Conservation (phyloP, 2,797 vertebrate species). For the Enteromius argenteus region DNA sequence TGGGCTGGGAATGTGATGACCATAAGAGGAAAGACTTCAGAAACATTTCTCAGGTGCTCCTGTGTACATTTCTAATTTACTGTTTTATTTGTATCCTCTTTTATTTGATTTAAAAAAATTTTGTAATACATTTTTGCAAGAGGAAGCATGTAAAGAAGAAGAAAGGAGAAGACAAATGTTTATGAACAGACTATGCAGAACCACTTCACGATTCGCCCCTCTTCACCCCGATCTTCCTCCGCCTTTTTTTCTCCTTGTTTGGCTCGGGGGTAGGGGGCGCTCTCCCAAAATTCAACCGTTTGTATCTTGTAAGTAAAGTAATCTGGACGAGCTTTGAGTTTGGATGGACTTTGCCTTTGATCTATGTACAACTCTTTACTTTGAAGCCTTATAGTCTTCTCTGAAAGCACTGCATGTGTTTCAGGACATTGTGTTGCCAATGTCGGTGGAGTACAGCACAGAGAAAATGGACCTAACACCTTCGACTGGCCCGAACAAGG, state of each 20-base stretch:
- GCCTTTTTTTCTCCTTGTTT: constrained; percentile 45
- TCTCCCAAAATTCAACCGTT: constrained; percentile 43
- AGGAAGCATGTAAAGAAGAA: constrained; percentile 68
- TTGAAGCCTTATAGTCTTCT: constrained; percentile 80
- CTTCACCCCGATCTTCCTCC: constrained; percentile 31
- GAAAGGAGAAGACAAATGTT: constrained; percentile 72
- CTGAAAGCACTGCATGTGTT: constrained; percentile 64
- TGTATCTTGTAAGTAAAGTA: constrained; percentile 54
- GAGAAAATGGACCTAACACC: constrained; percentile 22
- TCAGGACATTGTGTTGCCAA: constrained; percentile 53
- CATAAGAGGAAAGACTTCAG: constrained; percentile 82
- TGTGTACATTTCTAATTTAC: constrained; percentile 75
- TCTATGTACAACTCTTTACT: constrained; percentile 64
- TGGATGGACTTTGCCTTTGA: constrained; percentile 70
- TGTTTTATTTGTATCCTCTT: constrained; percentile 66
- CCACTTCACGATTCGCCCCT: constrained; percentile 69
- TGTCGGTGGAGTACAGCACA: constrained; percentile 54
- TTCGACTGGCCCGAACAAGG: constrained; percentile 29
- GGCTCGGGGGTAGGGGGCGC: constrained; percentile 51
- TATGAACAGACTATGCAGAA: constrained; percentile 84
- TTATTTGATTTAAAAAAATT: constrained; percentile 35
- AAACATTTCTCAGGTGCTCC: constrained; percentile 95
- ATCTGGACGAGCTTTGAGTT: constrained; percentile 64
- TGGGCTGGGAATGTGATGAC: constrained; percentile 81
- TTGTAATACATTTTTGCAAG: constrained; percentile 73